Base-by-base conservation (phyloP, 1,140 invertebrate species). In the Drosophila santomea region DNA sequence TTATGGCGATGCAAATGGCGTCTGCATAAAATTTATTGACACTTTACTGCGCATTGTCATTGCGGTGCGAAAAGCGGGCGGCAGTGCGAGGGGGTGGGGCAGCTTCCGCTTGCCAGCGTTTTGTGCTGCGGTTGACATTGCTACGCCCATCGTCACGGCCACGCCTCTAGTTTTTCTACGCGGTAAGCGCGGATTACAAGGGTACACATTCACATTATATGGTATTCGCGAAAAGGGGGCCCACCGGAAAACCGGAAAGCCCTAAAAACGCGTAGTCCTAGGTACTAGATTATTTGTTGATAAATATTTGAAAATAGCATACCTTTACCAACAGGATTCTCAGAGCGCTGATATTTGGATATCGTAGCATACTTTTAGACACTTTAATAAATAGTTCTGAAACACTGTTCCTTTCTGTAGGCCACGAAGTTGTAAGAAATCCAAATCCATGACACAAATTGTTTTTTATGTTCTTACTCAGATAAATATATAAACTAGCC, bases 11-110 rank as follows among this genome's bases (percentile, higher is more conserved):
- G 80, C 84, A 89, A 89, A 89, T 89, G 84, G 73, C 77, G 69
- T 77, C 84, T 89, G 84, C 84, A 89, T 84, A 78, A 89, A 89
- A 89, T 89, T 89, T 89, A 89, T 89, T 89, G 84, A 89, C 84
- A 89, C 84, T 89, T 86, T 86, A 38, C 73, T 67, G 75, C 66
- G 83, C 83, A 88, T 88, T 86, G 72, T 80, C 84, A 75, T 76
- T 88, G 75, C 54, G 57, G 61, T 54, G 17, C 15, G 25, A 44
- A 43, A 28, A 17, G n/a, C 2, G 39, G 39, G 55, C 38, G 20
- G n/a, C 4, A 25, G 23, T 25, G 4, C 23, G 23, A 25, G 23
- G 3, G 3, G 23, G 23, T 5, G 41, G 14, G 36, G 36, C 36
- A 66, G 50, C 54, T 62, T 82, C 83, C 82, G 83, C 68, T 80